Conservation (phyloP, 2,797 vertebrate genomes). For the Lithobates pipiens region DNA sequence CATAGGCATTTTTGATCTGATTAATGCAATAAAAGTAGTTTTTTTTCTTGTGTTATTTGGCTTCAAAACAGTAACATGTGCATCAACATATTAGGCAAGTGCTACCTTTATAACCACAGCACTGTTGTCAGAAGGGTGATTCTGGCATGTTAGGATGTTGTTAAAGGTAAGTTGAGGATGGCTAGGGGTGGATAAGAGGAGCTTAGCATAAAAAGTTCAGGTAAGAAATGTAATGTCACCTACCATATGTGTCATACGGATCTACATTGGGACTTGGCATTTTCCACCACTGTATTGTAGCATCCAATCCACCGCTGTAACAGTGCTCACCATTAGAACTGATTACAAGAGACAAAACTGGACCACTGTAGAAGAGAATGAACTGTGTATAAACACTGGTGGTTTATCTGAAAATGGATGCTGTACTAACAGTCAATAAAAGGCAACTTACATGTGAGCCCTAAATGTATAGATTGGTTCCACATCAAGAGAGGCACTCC, state of each 20-base stretch:
- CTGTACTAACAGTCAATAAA: constrained; percentile 58
- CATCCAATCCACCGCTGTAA: constrained; percentile 95
- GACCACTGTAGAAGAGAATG: constrained; percentile 79
- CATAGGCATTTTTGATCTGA: too few relatives aligned
- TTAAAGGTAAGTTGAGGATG: too few relatives aligned
- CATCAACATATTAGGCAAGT: too few relatives aligned
- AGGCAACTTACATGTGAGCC: constrained; percentile 88
- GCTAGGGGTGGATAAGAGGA: too few relatives aligned
- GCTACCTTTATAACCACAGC: too few relatives aligned
- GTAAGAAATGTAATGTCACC: constrained; percentile 37
- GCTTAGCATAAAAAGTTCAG: not conserved
- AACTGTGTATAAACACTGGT: not conserved
- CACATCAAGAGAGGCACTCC: constrained; percentile 99
- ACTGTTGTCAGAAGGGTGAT: too few relatives aligned
- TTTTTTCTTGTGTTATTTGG: too few relatives aligned
- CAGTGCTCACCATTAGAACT: constrained; percentile 95
- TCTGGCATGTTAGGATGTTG: too few relatives aligned
- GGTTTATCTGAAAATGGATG: not conserved
- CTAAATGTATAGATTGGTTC: constrained; percentile 98
- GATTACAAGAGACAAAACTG: constrained; percentile 91
- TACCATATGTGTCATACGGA: constrained; percentile 97
- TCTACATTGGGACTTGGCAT: constrained; percentile 95
- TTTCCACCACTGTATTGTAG: constrained; percentile 98
- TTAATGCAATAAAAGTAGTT: too few relatives aligned
- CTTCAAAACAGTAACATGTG: too few relatives aligned